Conservation (phyloP, 2,797 vertebrate genomes). For the Ciconia nigra region DNA sequence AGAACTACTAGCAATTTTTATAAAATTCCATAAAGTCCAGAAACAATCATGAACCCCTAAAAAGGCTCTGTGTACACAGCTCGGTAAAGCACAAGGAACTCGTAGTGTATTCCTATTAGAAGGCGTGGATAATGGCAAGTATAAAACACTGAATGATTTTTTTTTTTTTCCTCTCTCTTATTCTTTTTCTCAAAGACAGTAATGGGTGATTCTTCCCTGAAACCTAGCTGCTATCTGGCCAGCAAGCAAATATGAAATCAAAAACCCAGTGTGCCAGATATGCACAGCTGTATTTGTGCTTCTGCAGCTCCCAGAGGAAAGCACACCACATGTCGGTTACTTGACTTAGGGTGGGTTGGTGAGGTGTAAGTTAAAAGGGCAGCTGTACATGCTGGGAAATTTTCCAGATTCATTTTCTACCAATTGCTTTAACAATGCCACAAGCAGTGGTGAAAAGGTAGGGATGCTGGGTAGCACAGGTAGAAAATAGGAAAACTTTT, state of each 20-base stretch:
- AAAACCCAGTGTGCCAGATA: conserved; percentile 27
- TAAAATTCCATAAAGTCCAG: not conserved
- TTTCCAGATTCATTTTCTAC: conserved; percentile 37
- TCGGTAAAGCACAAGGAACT: not conserved
- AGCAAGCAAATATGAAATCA: conserved; percentile 21
- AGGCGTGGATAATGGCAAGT: not conserved
- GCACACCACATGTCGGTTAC: not conserved
- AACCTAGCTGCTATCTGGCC: conserved; percentile 24
- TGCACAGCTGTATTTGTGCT: conserved; percentile 32
- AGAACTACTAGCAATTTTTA: not conserved
- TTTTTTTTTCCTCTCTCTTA: rapidly evolving
- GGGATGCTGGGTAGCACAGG: conserved; percentile 11
- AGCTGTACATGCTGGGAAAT: conserved; percentile 24
- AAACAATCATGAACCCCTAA: not conserved
- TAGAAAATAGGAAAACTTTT: conserved; percentile 4
- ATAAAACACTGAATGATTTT: not conserved
- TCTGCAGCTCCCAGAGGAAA: not conserved
- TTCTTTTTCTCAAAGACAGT: not conserved
- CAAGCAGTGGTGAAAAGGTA: not conserved
- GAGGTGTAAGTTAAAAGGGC: conserved; percentile 55
- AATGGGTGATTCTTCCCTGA: not conserved
- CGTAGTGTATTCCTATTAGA: rapidly evolving
- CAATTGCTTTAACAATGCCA: conserved; percentile 12
- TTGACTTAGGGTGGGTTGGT: conserved; percentile 39
- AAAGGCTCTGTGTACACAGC: not conserved